Evolutionary conservation across 2,888 invertebrate species (phyloP), one percentile per base, ranked within the genome.

Genomic region (Nemapogon koenigi): DNA sequence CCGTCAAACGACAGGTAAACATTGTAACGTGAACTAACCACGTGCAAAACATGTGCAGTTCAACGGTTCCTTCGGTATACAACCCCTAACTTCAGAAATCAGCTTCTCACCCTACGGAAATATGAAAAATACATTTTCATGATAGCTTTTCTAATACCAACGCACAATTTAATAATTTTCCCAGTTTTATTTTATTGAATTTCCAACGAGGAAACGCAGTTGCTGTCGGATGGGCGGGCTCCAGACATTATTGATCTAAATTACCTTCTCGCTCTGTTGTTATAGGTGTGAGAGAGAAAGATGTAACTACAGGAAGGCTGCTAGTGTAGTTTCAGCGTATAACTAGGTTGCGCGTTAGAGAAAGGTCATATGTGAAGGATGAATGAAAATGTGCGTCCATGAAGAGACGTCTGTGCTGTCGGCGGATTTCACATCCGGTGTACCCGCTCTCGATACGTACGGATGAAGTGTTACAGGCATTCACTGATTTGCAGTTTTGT

Each of bases 221-320:
- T 70, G 70, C 69, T 55, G 69, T 63, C 59, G 68, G 68, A 63
- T 66, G 73, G 76, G 75, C 75, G 75, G 64, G 62, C 56, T 61
- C 73, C 73, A 76, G 75, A 75, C 75, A 72, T 64, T 78, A 78
- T 78, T 75, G 78, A 78, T 78, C 70, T 72, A 65, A 59, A 59
- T n/a, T 67, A 53, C 55, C 57, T 59, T 66, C 63, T 62, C 69
- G 49, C 55, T 68, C 64, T 51, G 47, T 44, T 54, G 43, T 42
- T 42, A 49, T 42, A 49, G 38, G 72, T 53, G 58, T 30, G 62
- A 73, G 57, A 33, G 58, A 55, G 70, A 68, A 45, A 44, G 62
- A 45, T 47, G 50, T 52, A n/a, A n/a, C n/a, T 59, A 59, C 60
- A 62, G 70, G 65, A 56, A 56, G 62, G 57, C 57, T 63, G 57